Percentiles rank a stretch among this genome's conserved stretches.
phyloP scores from a whole-genome alignment of 2,113 vertebrate genomes.

The Aegypius monachus region DNA sequence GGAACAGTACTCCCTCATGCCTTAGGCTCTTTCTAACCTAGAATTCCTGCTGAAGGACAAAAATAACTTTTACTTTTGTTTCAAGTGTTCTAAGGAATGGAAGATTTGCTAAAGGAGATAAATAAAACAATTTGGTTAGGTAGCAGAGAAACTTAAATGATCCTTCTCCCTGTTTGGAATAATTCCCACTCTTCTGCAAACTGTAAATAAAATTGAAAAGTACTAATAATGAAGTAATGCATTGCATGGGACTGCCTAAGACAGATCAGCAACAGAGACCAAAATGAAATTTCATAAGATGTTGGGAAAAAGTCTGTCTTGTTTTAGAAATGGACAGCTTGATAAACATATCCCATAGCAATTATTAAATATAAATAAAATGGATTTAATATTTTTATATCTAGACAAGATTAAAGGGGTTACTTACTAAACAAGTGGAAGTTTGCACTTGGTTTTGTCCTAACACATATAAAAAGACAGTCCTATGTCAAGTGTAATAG shows the following conservation, averaged over 20 bases:
- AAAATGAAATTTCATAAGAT: background rate
- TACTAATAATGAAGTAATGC: background rate
- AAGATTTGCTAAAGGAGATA: background rate
- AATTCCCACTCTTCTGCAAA: background rate
- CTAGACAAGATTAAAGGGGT: background rate
- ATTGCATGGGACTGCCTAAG: background rate
- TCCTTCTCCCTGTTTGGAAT: background rate
- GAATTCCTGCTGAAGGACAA: slow-evolving; percentile 1
- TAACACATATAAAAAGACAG: background rate
- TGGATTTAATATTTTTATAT: background rate
- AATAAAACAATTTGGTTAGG: background rate
- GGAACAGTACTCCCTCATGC: background rate
- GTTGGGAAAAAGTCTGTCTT: background rate
- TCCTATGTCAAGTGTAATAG: background rate
- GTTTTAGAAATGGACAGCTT: background rate
- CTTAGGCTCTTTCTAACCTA: background rate
- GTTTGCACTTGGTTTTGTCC: background rate
- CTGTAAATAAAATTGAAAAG: background rate
- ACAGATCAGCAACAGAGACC: background rate
- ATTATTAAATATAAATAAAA: background rate
- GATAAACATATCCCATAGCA: background rate
- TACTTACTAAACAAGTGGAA: background rate
- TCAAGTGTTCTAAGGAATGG: background rate
- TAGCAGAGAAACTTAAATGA: background rate
- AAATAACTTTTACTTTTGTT: background rate